Conservation (phyloP, 2,888 invertebrate species). For the Sphinx pinastri region DNA sequence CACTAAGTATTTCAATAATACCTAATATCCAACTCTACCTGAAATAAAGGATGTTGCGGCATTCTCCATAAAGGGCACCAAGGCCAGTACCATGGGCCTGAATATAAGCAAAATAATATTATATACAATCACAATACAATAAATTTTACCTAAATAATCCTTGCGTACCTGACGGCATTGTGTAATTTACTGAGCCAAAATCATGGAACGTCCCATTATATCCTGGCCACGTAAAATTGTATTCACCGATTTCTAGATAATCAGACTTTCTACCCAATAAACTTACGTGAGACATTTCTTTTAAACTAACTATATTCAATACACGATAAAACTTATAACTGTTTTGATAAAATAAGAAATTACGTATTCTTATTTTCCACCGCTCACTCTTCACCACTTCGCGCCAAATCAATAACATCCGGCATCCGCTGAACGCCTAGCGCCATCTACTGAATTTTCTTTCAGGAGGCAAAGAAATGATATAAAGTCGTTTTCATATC, state of each 20-base stretch:
- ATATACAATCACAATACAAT: neutral
- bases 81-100: conserved; percentile 86
- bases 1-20: neutral
- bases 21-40: conserved; percentile 56
- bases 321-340: neutral
- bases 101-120: conserved; percentile 20
- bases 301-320: conserved; percentile 21
- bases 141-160: neutral
- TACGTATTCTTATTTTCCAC: neutral
- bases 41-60: conserved; percentile 87
- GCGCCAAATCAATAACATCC: conserved; percentile 54
- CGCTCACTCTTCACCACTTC: conserved; percentile 7
- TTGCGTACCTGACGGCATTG: conserved; percentile 73
- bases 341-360: neutral
- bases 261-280: conserved; percentile 65
- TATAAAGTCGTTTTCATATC: neutral
- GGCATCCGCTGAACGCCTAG: conserved; percentile 34
- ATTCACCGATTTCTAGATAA: conserved; percentile 73
- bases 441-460: conserved; percentile 41
- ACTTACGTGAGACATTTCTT: conserved; percentile 59
- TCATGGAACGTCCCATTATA: conserved; percentile 77
- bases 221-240: conserved; percentile 80
- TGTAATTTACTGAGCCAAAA: conserved; percentile 73
- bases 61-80: conserved; percentile 90
- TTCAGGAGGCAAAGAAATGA: neutral